A percentile compares a stretch with the other conserved stretches of the same genome.
phyloP scores from a whole-genome alignment of 1,140 invertebrate genomes.

The Oscheius sp. region DNA sequence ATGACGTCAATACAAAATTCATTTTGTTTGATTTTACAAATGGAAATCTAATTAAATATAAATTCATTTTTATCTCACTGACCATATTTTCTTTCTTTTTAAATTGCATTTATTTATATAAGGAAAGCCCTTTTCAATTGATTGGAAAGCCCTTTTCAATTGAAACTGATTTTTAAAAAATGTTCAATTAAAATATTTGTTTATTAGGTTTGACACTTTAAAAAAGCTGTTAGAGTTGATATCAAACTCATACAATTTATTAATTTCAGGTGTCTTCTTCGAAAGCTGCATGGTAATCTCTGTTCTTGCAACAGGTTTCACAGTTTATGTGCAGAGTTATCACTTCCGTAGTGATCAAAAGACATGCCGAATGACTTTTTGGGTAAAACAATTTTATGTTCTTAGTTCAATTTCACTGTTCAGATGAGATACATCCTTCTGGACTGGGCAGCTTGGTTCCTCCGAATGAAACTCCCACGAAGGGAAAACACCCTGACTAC shows the following conservation, averaged over 20 bases:
- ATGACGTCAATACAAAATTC: too few relatives aligned
- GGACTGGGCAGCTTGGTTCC: slow-evolving; percentile 45
- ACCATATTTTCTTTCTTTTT: too few relatives aligned
- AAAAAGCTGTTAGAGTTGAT: too few relatives aligned
- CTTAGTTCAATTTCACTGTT: too few relatives aligned
- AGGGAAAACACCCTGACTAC: slow-evolving; percentile 41
- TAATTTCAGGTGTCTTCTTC: slow-evolving; percentile 44
- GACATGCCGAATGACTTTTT: slow-evolving; percentile 49
- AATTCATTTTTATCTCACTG: too few relatives aligned
- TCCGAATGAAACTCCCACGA: slow-evolving; percentile 45
- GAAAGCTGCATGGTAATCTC: slow-evolving; percentile 51
- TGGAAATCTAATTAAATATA: too few relatives aligned
- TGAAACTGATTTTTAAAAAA: too few relatives aligned
- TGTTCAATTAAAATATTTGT: too few relatives aligned
- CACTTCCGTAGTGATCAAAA: slow-evolving; percentile 45
- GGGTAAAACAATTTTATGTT: slow-evolving; percentile 36
- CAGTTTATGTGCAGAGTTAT: slow-evolving; percentile 52
- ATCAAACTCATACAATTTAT: neutral
- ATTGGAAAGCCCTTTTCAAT: too few relatives aligned
- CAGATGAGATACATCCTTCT: slow-evolving; percentile 50
- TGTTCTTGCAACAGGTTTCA: slow-evolving; percentile 46
- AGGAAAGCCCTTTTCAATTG: too few relatives aligned
- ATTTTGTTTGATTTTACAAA: too few relatives aligned
- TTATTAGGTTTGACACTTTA: too few relatives aligned
- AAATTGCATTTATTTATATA: slow-evolving; percentile 1